Evolutionary conservation across 2,797 vertebrate genomes (phyloP).

Genomic region (Phrynocephalus guinanensis): DNA sequence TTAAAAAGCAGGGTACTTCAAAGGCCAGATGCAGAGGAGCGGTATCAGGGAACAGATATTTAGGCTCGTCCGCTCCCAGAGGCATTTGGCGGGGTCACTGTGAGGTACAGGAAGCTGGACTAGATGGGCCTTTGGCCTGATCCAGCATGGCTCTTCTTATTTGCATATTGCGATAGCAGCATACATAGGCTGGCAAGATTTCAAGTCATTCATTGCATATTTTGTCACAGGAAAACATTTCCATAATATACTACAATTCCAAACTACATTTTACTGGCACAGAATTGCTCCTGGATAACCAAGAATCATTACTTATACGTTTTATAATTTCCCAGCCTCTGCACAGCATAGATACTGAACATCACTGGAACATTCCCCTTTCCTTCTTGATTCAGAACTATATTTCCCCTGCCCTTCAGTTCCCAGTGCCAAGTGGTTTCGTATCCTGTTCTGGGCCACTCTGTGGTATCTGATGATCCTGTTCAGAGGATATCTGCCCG

Average conservation of each 20-base stretch:
- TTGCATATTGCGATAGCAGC: constrained; percentile 71
- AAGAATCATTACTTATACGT: not conserved
- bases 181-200: constrained; percentile 59
- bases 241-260: constrained; percentile 58
- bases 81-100: too few relatives aligned
- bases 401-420: not conserved
- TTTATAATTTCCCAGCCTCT: not conserved
- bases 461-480: not conserved
- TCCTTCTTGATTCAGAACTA: not conserved
- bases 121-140: too few relatives aligned
- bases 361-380: not conserved
- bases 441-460: not conserved
- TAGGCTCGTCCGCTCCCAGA: too few relatives aligned
- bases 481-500: not conserved
- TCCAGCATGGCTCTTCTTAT: too few relatives aligned
- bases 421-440: not conserved
- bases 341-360: not conserved
- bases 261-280: constrained; percentile 42
- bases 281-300: constrained; percentile 10
- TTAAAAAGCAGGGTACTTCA: too few relatives aligned
- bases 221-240: constrained; percentile 74
- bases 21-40: too few relatives aligned
- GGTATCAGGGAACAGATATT: too few relatives aligned
- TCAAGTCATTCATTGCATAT: constrained; percentile 74
- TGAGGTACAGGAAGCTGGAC: too few relatives aligned